Percentiles rank a stretch among this genome's conserved stretches.
These are phyloP conservation scores for Melanerpes aurifrons DNA, from an alignment of 2,113 vertebrate genomes.

Conservation along the genomic window DNA sequence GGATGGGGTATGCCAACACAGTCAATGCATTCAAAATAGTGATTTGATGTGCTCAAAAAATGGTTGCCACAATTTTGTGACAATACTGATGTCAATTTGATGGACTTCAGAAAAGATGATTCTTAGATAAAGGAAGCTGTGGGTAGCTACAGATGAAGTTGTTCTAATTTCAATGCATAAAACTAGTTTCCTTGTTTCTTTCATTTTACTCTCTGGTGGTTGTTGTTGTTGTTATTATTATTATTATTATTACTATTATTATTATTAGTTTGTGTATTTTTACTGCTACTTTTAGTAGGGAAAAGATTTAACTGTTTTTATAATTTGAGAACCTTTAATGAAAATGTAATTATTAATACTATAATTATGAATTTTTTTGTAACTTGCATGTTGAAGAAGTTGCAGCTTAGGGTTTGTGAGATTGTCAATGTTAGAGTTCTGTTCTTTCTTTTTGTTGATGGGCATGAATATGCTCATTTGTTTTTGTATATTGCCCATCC, in stretches of 20 bases:
- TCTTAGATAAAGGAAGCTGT: slow-evolving; percentile 47
- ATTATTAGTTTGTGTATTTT: slow-evolving; percentile 79
- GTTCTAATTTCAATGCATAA: slow-evolving; percentile 84
- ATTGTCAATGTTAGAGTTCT: slow-evolving; percentile 99
- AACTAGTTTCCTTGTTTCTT: slow-evolving; percentile 79
- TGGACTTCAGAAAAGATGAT: slow-evolving; percentile 1
- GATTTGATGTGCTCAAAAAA: slow-evolving; percentile 17
- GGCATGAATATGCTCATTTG: slow-evolving; percentile 99
- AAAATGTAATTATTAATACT: slow-evolving; percentile 74
- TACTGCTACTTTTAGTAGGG: slow-evolving; percentile 77
- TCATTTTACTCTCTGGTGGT: slow-evolving; percentile 73
- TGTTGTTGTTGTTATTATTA: slow-evolving; percentile 23
- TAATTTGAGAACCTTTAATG: slow-evolving; percentile 73
- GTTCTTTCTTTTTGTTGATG: slow-evolving; percentile 97
- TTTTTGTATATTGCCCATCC: slow-evolving; percentile 99
- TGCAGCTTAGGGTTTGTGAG: slow-evolving; percentile 99
- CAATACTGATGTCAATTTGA: neutral
- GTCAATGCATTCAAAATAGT: neutral
- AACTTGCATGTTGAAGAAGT: slow-evolving; percentile 99
- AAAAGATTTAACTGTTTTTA: slow-evolving; percentile 76
- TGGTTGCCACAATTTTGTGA: neutral
- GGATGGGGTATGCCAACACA: neutral
- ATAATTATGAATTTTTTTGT: slow-evolving; percentile 71
- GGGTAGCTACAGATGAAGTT: slow-evolving; percentile 82
- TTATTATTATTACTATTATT: slow-evolving; percentile 61